These are phyloP conservation scores for Glaucopsyche alexis DNA, from an alignment of 2,888 invertebrate genomes.

Conservation along the genomic window DNA sequence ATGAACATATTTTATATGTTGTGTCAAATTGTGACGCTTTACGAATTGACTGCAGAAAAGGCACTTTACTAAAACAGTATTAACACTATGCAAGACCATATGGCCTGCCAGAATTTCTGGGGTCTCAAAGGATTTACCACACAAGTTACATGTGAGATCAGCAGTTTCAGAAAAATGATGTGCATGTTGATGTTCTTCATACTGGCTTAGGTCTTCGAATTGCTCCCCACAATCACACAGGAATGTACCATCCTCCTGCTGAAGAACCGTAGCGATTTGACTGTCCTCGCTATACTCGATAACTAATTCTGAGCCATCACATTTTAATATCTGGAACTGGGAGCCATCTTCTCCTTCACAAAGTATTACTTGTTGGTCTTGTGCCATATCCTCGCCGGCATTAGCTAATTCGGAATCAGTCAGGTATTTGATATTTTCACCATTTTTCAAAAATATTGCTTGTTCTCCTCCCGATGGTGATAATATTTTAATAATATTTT, in stretches of 20 bases:
- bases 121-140: constrained; percentile 73
- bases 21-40: constrained; percentile 63
- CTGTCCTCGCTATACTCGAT: constrained; percentile 73
- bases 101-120: constrained; percentile 70
- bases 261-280: constrained; percentile 63
- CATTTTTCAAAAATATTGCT: constrained; percentile 60
- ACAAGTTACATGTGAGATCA: constrained; percentile 65
- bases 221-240: constrained; percentile 72
- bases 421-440: constrained; percentile 59
- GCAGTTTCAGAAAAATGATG: constrained; percentile 52
- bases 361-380: constrained; percentile 66
- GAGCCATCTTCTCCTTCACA: constrained; percentile 69
- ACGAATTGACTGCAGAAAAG: constrained; percentile 68
- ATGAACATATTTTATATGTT: constrained; percentile 73
- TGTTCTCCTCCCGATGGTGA: constrained; percentile 57
- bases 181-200: constrained; percentile 66
- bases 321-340: constrained; percentile 69
- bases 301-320: constrained; percentile 68
- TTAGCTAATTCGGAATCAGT: constrained; percentile 55
- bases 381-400: constrained; percentile 53
- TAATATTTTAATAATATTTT: constrained; percentile 65
- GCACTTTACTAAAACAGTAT: constrained; percentile 58
- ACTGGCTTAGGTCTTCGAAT: constrained; percentile 63
- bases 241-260: constrained; percentile 67
- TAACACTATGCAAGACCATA: constrained; percentile 64